Conservation (phyloP, 2,113 vertebrate species). For the Apodemus speciosus region DNA sequence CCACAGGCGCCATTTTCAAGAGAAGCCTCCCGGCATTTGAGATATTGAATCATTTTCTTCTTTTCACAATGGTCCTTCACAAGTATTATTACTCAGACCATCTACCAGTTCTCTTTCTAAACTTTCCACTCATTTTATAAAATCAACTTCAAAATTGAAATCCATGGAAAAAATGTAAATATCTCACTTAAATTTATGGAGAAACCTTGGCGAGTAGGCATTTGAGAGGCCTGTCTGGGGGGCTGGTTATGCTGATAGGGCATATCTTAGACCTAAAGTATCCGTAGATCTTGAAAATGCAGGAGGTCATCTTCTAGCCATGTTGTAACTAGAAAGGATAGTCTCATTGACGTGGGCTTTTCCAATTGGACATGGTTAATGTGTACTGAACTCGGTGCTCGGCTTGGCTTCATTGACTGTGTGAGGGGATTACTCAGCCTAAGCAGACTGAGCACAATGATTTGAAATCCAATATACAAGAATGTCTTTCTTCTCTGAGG, state of each 20-base stretch:
- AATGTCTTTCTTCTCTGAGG: slow-evolving; percentile 6
- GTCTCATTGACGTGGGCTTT: background rate
- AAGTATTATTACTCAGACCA: slow-evolving; percentile 42
- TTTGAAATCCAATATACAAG: slow-evolving; percentile 38
- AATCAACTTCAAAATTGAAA: slow-evolving; percentile 55
- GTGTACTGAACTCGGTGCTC: slow-evolving; percentile 43
- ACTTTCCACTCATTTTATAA: slow-evolving; percentile 47
- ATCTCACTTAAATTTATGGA: slow-evolving; percentile 18
- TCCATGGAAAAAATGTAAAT: slow-evolving; percentile 40
- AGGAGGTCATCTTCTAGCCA: slow-evolving; percentile 30
- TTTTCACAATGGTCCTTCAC: background rate
- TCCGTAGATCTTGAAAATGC: slow-evolving; percentile 10
- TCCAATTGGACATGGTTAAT: slow-evolving; percentile 37
- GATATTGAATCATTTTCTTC: background rate
- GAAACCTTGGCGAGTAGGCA: slow-evolving; percentile 12
- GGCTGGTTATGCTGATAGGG: slow-evolving; percentile 3
- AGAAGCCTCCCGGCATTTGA: background rate
- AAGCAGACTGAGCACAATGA: slow-evolving; percentile 12
- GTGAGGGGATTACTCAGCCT: background rate
- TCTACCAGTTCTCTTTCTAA: slow-evolving; percentile 14
- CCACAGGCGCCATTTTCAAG: background rate
- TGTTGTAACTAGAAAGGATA: slow-evolving; percentile 22
- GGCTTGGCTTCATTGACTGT: slow-evolving; percentile 7
- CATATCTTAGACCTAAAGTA: slow-evolving; percentile 31
- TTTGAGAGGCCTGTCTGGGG: background rate